A percentile compares a stretch with the other conserved stretches of the same genome.
These are phyloP conservation scores for Psephotus haematonotus DNA, from an alignment of 2,113 vertebrate genomes.

Conservation along the genomic window DNA sequence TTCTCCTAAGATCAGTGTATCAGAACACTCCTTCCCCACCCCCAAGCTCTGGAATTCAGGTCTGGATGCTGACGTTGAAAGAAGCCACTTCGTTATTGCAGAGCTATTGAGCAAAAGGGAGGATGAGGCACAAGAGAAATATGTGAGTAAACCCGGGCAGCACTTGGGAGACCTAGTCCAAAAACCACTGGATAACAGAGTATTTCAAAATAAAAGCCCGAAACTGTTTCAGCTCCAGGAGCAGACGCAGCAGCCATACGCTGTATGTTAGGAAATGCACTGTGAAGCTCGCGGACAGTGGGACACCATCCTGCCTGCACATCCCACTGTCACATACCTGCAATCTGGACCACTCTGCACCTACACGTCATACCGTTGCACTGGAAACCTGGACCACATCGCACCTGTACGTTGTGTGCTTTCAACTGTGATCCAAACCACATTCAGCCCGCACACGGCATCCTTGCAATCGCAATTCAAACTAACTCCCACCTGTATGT, in stretches of 20 bases:
- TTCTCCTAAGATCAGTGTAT: background rate
- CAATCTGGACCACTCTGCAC: background rate
- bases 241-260: background rate
- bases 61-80: slow-evolving; percentile 25
- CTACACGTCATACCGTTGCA: accelerated
- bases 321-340: background rate
- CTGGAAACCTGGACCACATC: accelerated
- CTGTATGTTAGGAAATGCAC: accelerated
- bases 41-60: slow-evolving; percentile 38
- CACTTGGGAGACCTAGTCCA: background rate
- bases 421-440: background rate
- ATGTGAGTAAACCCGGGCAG: background rate
- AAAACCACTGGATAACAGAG: background rate
- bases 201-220: slow-evolving; percentile 11
- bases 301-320: background rate
- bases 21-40: background rate
- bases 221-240: background rate
- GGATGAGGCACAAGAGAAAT: background rate
- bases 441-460: accelerated
- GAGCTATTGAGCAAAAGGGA: slow-evolving; percentile 12
- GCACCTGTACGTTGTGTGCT: background rate
- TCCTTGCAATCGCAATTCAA: accelerated
- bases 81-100: background rate
- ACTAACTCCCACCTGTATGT: background rate
- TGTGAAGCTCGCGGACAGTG: background rate